phyloP scores from a whole-genome alignment of 2,113 vertebrate species.

The Pterophyllum scalare region DNA sequence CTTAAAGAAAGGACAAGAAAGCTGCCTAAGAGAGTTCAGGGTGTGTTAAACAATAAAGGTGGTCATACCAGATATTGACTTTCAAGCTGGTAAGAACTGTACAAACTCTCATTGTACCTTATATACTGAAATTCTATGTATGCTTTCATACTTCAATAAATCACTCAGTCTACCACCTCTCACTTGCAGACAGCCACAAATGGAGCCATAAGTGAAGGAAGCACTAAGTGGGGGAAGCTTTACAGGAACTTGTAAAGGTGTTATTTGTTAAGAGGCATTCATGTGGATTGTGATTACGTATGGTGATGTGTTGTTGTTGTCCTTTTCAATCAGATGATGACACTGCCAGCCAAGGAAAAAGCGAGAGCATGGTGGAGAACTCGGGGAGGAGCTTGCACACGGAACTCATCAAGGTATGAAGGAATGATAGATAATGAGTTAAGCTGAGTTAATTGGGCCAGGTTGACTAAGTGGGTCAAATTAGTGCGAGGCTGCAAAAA shows the following conservation, averaged over 20 bases:
- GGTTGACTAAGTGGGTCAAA: background rate
- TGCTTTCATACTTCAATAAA: no score
- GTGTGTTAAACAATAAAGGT: no score
- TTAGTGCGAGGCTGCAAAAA: background rate
- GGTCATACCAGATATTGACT: no score
- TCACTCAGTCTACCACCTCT: conserved; percentile 13
- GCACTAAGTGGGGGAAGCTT: background rate
- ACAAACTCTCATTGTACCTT: no score
- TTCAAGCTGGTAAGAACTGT: no score
- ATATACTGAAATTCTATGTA: no score
- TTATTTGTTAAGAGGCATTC: background rate
- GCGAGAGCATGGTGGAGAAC: conserved; percentile 90
- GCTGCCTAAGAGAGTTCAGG: no score
- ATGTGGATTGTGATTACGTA: background rate
- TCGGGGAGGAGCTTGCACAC: conserved; percentile 93
- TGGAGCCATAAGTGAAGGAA: background rate
- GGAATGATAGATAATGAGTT: background rate
- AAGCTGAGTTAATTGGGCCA: background rate
- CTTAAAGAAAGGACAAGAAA: no score
- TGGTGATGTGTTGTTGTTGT: background rate
- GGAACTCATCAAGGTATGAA: conserved; percentile 92
- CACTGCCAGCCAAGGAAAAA: conserved; percentile 87
- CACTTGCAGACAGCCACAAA: background rate
- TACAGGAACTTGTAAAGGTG: background rate
- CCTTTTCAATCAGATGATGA: conserved; percentile 87